Conservation (phyloP, 2,888 invertebrate species). For the Ephialtes manifestator region DNA sequence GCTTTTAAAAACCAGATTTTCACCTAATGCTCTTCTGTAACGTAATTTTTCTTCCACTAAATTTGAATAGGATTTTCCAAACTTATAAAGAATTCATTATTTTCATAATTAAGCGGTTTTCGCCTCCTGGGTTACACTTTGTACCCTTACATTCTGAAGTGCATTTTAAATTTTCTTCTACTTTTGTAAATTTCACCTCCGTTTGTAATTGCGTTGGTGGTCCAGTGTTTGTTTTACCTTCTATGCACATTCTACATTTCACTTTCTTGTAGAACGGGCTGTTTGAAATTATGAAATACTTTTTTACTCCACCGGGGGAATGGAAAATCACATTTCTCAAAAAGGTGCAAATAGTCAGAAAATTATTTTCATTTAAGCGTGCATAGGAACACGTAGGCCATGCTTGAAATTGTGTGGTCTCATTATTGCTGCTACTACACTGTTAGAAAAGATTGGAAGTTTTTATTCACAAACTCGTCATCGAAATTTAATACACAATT, state of each 20-base stretch:
- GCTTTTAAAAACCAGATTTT: background rate
- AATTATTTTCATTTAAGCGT: background rate
- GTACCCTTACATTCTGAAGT: background rate
- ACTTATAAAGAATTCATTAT: background rate
- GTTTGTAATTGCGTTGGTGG: background rate
- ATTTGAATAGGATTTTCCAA: background rate
- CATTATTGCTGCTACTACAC: too few species aligned
- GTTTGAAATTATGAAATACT: background rate
- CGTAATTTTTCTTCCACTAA: background rate
- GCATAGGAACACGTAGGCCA: too few species aligned
- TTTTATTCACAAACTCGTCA: too few species aligned
- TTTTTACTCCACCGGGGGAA: background rate
- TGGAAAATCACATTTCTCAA: background rate
- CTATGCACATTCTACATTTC: background rate
- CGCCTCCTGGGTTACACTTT: background rate
- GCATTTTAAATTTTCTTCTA: background rate
- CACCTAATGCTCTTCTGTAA: background rate
- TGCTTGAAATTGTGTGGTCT: too few species aligned
- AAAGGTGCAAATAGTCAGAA: background rate
- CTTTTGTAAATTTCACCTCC: background rate
- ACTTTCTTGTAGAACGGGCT: too few species aligned
- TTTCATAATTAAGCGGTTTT: background rate
- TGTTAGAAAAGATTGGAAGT: too few species aligned
- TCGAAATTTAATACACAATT: too few species aligned
- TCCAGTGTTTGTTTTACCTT: background rate